A percentile compares a stretch with the other conserved stretches of the same genome.
Evolutionary conservation across 2,113 vertebrate species (phyloP).

Genomic region (Lophochroa leadbeateri): DNA sequence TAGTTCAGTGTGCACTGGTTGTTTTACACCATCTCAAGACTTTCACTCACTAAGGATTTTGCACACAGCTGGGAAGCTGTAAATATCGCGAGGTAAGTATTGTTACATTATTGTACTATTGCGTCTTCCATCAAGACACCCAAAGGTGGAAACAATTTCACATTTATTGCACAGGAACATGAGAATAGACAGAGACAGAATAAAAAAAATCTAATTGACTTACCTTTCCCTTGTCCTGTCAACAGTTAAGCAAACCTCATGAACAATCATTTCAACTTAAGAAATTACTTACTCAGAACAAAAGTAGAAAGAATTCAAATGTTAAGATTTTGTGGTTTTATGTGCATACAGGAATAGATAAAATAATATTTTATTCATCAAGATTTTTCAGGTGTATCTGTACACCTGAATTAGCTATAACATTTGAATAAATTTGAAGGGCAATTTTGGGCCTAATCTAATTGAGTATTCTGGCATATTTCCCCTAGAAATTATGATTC

Average conservation of each 20-base stretch:
- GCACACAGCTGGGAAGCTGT: not conserved
- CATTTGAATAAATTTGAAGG: not conserved
- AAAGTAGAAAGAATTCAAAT: not conserved
- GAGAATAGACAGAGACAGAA: not conserved
- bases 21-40: not conserved
- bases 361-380: not conserved
- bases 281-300: not conserved
- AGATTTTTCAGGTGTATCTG: not conserved
- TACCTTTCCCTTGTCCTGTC: not conserved
- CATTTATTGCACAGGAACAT: not conserved
- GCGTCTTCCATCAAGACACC: not conserved
- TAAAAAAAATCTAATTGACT: not conserved
- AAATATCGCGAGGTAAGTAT: not conserved
- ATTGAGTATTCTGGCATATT: not conserved
- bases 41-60: not conserved
- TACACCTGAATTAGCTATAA: not conserved
- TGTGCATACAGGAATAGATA: fast-evolving
- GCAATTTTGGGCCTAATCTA: not conserved
- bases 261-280: not conserved
- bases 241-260: not conserved
- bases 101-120: not conserved
- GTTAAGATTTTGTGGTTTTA: not conserved
- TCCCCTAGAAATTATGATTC: not conserved
- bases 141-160: not conserved
- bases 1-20: not conserved